Base-by-base conservation (phyloP, 2,113 vertebrate species). In the Gulo gulo region DNA sequence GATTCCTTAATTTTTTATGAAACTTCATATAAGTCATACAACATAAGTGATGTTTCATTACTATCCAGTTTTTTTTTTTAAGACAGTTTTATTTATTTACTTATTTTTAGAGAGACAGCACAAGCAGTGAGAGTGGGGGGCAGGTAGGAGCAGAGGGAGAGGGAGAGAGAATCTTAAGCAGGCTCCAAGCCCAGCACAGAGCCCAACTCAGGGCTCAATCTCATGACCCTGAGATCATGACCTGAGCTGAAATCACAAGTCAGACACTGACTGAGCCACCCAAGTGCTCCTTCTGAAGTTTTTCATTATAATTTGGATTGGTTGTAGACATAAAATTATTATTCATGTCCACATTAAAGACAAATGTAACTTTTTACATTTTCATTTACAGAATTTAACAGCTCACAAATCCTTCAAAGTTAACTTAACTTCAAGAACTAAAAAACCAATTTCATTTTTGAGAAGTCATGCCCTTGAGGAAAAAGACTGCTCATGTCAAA, bases 311-410 rank as follows among this genome's bases (percentile, higher is more conserved):
- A 79, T 95, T 90, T 95, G 18, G 59, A 50, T 45, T 61, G 73
- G 2, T 73, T 24, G 61, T 45, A 92, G 15, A 93, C 94, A 95
- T 86, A 81, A 95, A 80, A 92, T 85, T 59, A 92, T 85, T 52
- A 76, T 81, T 45, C 39, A 2, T 55, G 57, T 47, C 23, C 4
- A 81, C 9, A 24, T 47, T 74, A 84, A 55, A 57, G 34, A 81
- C 29, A 89, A 95, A 61, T 36, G 18, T 18, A 87, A 24, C 18
- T 82, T 87, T 39, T 47, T 88, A 50, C 0, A 42, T 63, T 93
- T 96, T 83, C 69, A 88, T 67, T 83, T 24, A 79, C 1, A 91
- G 47, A 73, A 61, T 39, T 91, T 12, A 94, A 69, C 34, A 23
- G 2, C 10, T 14, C 7, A 11, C 39, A 79, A 94, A 93, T 84